Conservation (phyloP, 2,113 vertebrate species). For the Diadophis punctatus region DNA sequence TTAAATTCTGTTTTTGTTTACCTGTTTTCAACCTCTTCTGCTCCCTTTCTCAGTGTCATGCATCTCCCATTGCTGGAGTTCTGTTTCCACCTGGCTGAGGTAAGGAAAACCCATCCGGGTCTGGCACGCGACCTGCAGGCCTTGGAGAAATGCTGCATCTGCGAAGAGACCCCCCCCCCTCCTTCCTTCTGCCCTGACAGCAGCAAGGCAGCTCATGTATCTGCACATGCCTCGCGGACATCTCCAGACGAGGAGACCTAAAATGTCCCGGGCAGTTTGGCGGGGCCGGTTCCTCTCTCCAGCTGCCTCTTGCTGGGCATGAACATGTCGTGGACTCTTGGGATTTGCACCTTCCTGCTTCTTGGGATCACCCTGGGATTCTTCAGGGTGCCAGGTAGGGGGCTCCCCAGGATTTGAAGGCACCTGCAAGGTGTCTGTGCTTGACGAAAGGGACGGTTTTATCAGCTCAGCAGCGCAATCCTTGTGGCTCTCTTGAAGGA, state of each 20-base stretch:
- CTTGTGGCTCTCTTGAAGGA: too few species aligned
- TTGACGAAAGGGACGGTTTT: not conserved
- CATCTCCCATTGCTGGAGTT: fast-evolving
- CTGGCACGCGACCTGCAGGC: not conserved
- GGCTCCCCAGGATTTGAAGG: too few species aligned
- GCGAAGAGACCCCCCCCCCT: not conserved
- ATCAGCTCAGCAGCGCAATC: not conserved
- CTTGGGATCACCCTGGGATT: not conserved
- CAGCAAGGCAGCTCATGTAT: not conserved
- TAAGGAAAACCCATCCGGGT: not conserved
- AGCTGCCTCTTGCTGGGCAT: fast-evolving
- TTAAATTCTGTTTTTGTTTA: not conserved
- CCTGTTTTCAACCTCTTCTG: not conserved
- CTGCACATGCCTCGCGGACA: not conserved
- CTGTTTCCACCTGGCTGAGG: not conserved
- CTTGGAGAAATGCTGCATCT: not conserved
- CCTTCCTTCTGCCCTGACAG: not conserved
- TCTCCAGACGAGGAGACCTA: not conserved
- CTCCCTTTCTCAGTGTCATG: too few species aligned
- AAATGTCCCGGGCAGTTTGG: not conserved
- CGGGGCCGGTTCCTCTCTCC: not conserved
- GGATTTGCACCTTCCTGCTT: not conserved
- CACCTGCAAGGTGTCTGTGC: not conserved
- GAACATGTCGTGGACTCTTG: not conserved
- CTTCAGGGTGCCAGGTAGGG: not conserved